These are phyloP conservation scores for Psilanteris sp. DNA, from an alignment of 1,140 invertebrate species.

Conservation along the genomic window DNA sequence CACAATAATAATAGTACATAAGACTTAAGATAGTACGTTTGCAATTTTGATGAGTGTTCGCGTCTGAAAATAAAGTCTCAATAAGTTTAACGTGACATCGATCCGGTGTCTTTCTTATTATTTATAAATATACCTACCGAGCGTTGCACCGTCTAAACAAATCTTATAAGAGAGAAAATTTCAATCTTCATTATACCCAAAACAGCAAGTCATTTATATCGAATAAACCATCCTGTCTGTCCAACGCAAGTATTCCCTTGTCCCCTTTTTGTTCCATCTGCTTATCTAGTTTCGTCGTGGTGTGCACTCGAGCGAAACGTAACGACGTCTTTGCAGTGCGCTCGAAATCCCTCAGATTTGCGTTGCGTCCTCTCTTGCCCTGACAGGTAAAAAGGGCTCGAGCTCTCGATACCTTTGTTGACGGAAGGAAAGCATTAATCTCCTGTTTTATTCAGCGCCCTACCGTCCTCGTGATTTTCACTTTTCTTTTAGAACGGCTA, in stretches of 20 bases:
- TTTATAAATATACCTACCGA: constrained; percentile 19
- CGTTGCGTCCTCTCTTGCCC: constrained; percentile 18
- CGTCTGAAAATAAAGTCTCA: too few relatives aligned
- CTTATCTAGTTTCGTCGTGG: constrained; percentile 27
- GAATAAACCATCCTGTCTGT: constrained; percentile 39
- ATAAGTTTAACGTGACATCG: not conserved
- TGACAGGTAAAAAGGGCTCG: constrained; percentile 42
- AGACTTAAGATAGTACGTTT: too few relatives aligned
- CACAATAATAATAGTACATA: too few relatives aligned
- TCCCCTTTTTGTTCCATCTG: constrained; percentile 40
- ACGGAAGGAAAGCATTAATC: constrained; percentile 52
- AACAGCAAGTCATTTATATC: constrained; percentile 46
- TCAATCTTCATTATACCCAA: constrained; percentile 44
- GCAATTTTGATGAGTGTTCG: too few relatives aligned
- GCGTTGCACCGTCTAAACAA: constrained; percentile 30
- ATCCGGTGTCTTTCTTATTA: constrained; percentile 8
- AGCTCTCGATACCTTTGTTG: constrained; percentile 34
- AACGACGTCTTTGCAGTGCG: constrained; percentile 25
- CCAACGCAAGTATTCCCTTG: constrained; percentile 13
- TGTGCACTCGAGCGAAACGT: constrained; percentile 32
- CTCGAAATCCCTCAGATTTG: constrained; percentile 45
- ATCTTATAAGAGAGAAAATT: constrained; percentile 21
- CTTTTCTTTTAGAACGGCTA: constrained; percentile 18
- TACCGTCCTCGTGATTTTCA: constrained; percentile 31
- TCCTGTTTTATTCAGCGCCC: constrained; percentile 61